Evolutionary conservation across 2,888 invertebrate species (phyloP).

Genomic region (Ischnus inquisitorius): DNA sequence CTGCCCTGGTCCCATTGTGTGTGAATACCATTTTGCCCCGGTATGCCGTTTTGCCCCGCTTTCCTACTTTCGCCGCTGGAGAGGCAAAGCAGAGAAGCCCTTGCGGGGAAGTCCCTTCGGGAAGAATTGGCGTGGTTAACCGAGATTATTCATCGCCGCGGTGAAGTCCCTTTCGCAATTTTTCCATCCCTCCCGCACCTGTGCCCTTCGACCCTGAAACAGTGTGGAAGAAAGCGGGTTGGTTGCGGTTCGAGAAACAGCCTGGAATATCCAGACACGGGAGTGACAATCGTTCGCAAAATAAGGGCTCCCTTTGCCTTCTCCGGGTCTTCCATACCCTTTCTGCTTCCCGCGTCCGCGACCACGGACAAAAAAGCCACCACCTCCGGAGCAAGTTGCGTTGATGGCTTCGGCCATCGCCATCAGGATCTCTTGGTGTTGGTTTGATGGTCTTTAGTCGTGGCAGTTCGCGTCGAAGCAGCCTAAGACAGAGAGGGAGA

Average conservation of each 20-base stretch:
- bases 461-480: constrained; percentile 78
- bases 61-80: constrained; percentile 5
- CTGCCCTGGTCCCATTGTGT: too few relatives aligned
- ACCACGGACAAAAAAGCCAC: too few relatives aligned
- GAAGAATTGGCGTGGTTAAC: constrained; percentile 32
- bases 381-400: not conserved
- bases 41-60: too few relatives aligned
- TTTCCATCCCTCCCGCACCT: constrained; percentile 7
- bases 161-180: constrained; percentile 50
- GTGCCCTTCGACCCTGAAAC: constrained; percentile 10
- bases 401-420: constrained; percentile 17
- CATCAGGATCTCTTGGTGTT: constrained; percentile 64
- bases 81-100: constrained; percentile 21
- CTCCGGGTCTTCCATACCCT: constrained; percentile 44
- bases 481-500: constrained; percentile 70
- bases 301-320: constrained; percentile 45
- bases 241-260: constrained; percentile 54
- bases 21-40: too few relatives aligned
- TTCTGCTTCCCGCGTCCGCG: constrained; percentile 33
- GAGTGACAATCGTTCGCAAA: constrained; percentile 45
- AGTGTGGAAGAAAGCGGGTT: constrained; percentile 24
- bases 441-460: constrained; percentile 76
- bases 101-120: constrained; percentile 3
- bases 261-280: constrained; percentile 38
- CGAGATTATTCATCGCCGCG: constrained; percentile 25